Conservation (phyloP, 2,888 invertebrate species). For the Monochamus alternatus region DNA sequence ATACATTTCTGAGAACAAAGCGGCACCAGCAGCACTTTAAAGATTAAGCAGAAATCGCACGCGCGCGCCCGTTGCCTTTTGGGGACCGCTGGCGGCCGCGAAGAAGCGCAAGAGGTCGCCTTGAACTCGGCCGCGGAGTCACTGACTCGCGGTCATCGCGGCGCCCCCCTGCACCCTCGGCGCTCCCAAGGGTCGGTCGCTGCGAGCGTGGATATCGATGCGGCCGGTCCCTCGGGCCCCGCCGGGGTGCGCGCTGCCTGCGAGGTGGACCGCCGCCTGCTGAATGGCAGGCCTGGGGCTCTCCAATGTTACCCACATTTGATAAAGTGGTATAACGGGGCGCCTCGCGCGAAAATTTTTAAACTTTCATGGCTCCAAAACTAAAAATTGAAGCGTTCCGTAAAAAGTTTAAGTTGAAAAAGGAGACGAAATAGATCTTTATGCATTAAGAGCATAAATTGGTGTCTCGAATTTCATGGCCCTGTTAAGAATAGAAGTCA, state of each 20-base stretch:
- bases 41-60: not conserved
- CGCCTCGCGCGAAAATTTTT: not conserved
- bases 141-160: constrained; percentile 57
- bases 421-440: too few relatives aligned
- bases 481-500: too few relatives aligned
- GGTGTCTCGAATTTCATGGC: too few relatives aligned
- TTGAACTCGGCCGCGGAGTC: constrained; percentile 58
- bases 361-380: too few relatives aligned
- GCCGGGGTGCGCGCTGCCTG: constrained; percentile 20
- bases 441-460: too few relatives aligned
- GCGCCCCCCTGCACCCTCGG: constrained; percentile 37
- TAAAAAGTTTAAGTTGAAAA: too few relatives aligned
- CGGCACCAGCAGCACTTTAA: not conserved
- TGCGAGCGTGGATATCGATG: constrained; percentile 10
- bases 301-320: not conserved
- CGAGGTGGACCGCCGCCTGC: not conserved
- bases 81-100: constrained; percentile 51
- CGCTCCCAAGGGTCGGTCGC: constrained; percentile 23
- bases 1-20: too few relatives aligned
- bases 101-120: constrained; percentile 50
- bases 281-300: not conserved
- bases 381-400: too few relatives aligned
- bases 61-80: constrained; percentile 29
- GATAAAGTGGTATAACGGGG: not conserved
- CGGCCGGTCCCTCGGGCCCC: constrained; percentile 19